phyloP scores from a whole-genome alignment of 2,113 vertebrate genomes.

The Bungarus multicinctus region DNA sequence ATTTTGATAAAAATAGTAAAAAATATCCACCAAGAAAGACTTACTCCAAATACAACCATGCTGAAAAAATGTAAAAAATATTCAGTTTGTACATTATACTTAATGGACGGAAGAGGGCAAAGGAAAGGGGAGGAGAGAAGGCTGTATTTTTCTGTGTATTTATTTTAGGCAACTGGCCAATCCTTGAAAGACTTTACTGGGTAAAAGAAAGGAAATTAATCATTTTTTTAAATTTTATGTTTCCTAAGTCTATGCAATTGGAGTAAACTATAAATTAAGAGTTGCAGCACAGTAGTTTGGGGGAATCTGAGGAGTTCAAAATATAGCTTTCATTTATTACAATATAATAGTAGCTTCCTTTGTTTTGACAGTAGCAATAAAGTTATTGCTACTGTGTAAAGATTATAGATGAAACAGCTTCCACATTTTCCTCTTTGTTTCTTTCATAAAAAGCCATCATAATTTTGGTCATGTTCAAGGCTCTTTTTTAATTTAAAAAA shows the following conservation, averaged over 20 bases:
- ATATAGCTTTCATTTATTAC: conserved; percentile 73
- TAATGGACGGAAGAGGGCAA: neutral
- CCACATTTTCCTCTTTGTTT: neutral
- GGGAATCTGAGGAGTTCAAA: conserved; percentile 66
- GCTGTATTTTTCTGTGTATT: conserved; percentile 34
- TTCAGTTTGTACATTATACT: neutral
- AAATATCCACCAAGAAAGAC: too few species aligned
- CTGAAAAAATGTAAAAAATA: neutral
- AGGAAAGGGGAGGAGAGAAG: neutral
- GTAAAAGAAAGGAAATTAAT: conserved; percentile 55
- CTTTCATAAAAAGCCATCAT: neutral
- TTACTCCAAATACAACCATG: neutral
- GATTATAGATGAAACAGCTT: conserved; percentile 26
- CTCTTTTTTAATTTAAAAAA: neutral
- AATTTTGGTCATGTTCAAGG: neutral
- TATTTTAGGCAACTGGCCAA: conserved; percentile 44
- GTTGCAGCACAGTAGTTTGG: conserved; percentile 62
- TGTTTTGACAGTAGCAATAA: conserved; percentile 76
- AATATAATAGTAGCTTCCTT: conserved; percentile 76
- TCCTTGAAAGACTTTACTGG: conserved; percentile 47
- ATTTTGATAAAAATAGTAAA: neutral
- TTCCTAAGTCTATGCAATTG: conserved; percentile 62
- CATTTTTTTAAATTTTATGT: conserved; percentile 51
- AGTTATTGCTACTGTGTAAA: conserved; percentile 70
- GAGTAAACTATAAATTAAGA: conserved; percentile 77